These are phyloP conservation scores for Syrista parreyssii DNA, from an alignment of 2,888 invertebrate genomes.

Conservation along the genomic window DNA sequence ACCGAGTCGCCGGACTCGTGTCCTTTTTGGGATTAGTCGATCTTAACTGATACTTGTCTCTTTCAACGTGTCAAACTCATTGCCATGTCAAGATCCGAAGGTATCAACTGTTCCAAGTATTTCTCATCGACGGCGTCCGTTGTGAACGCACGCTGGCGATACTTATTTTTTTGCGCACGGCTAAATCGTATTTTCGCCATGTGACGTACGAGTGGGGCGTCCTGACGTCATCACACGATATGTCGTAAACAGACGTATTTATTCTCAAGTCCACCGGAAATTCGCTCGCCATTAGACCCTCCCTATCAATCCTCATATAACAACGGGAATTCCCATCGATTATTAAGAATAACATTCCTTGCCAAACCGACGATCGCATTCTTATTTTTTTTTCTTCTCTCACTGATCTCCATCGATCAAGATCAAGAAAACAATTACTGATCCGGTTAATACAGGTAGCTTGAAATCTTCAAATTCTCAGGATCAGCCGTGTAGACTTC, in stretches of 20 bases:
- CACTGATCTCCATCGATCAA: neutral
- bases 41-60: neutral
- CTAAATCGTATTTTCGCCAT: slow-evolving; percentile 27
- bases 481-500: neutral
- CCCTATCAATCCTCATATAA: neutral
- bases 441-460: neutral
- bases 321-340: neutral
- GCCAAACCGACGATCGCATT: neutral
- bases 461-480: neutral
- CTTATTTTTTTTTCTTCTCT: neutral
- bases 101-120: neutral
- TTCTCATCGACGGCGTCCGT: neutral
- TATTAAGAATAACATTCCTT: neutral
- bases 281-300: neutral
- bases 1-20: slow-evolving; percentile 1
- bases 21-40: neutral
- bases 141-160: neutral
- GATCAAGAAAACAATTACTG: neutral
- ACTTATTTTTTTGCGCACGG: slow-evolving; percentile 25
- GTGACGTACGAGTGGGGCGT: slow-evolving; percentile 24
- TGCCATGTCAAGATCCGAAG: neutral
- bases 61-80: neutral
- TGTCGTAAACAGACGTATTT: slow-evolving; percentile 25
- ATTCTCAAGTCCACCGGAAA: neutral
- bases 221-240: slow-evolving; percentile 20